Evolutionary conservation across 2,888 invertebrate species (phyloP), one percentile per base, ranked within the genome.

Genomic region (Arge pagana): DNA sequence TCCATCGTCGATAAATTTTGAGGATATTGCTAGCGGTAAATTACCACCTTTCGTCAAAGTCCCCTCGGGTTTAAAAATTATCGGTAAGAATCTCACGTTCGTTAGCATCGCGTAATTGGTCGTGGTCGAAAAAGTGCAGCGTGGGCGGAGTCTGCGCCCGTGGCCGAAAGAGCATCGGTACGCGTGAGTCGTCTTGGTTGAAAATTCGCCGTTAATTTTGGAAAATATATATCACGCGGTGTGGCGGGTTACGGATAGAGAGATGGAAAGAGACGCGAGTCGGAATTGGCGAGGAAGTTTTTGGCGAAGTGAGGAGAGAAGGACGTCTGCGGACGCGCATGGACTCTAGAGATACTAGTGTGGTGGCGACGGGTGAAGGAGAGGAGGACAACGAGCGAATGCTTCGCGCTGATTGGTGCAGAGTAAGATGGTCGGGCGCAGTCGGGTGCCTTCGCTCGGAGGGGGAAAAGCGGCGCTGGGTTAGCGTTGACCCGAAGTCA

Each of bases 341-440:
- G 45, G 45, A 35, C 33, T 16, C 39, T 26, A 50, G 50, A 43
- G 42, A 53, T n/a, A n/a, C n/a, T n/a, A n/a, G n/a, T n/a, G n/a
- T n/a, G n/a, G n/a, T n/a, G n/a, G 39, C 16, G 16, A 49, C 37
- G 55, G 54, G 54, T 36, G 52, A 55, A 56, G 49, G 59, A 59
- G 54, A 50, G 50, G 15, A 48, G 45, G 24, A 51, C 52, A 40
- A 57, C 59, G 52, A 16, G 52, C 57, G 61, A 60, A 52, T 53
- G 53, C 39, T 31, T 31, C 45, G 54, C 52, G 18, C 51, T 61
- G 70, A 71, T 72, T 72, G 71, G 71, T 55, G 55, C 61, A 52
- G 55, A 49, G 54, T 57, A 60, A 62, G 55, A 69, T 68, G 70
- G 70, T 67, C n/a, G 64, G 70, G 63, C 61, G 59, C 43, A 56